Percentiles rank a stretch among this genome's conserved stretches.
These are phyloP conservation scores for Bos indicus DNA, from an alignment of 2,113 vertebrate genomes.

Conservation along the genomic window DNA sequence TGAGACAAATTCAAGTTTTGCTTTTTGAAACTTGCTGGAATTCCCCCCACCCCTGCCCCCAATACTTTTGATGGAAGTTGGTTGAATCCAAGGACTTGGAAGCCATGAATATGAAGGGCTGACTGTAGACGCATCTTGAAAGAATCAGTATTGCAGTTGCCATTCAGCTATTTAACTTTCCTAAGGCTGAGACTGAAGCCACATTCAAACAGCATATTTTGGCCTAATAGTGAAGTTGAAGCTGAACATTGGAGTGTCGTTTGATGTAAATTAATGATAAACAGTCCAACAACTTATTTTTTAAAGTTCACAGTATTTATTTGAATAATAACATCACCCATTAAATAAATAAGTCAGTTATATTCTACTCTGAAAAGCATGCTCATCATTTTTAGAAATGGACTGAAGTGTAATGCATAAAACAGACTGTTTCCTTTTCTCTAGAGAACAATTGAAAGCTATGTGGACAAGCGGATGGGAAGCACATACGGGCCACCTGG, in stretches of 20 bases:
- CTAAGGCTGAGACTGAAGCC: not conserved
- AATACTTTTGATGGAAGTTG: not conserved
- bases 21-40: not conserved
- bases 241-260: not conserved
- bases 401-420: not conserved
- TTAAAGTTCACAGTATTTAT: not conserved
- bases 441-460: conserved; percentile 85
- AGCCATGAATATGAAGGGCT: not conserved
- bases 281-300: not conserved
- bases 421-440: not conserved
- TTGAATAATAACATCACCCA: not conserved
- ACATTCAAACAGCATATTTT: not conserved
- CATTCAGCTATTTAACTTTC: not conserved
- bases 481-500: conserved; percentile 84
- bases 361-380: not conserved
- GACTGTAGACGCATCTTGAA: not conserved
- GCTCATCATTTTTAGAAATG: not conserved
- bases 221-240: not conserved
- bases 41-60: fast-evolving
- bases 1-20: not conserved
- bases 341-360: not conserved
- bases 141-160: not conserved
- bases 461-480: conserved; percentile 84
- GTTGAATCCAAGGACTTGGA: not conserved
- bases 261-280: not conserved